Conservation (phyloP, 1,140 invertebrate genomes). For the Oncopeltus fasciatus region DNA sequence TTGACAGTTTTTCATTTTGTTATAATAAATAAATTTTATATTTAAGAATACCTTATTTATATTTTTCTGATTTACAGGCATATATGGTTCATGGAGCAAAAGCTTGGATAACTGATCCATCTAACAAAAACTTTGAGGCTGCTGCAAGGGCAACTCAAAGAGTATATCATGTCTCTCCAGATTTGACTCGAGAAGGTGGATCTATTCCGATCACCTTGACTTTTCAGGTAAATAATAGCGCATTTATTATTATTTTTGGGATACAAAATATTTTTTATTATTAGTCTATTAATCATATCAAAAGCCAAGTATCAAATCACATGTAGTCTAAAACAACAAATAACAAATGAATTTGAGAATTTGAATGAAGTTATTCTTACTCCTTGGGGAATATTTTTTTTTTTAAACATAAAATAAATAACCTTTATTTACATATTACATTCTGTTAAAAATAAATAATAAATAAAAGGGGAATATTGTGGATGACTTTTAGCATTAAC, state of each 20-base stretch:
- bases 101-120: conserved; percentile 82
- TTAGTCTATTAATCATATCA: neutral
- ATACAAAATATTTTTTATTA: neutral
- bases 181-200: conserved; percentile 88
- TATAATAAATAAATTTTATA: neutral
- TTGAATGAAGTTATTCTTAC: too few species aligned
- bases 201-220: conserved; percentile 92
- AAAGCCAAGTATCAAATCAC: neutral
- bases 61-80: conserved; percentile 29
- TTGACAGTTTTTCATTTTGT: neutral
- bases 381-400: too few species aligned
- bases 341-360: too few species aligned
- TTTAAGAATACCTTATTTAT: neutral
- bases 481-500: too few species aligned
- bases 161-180: conserved; percentile 85
- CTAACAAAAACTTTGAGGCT: conserved; percentile 82
- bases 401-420: too few species aligned
- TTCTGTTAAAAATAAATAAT: too few species aligned
- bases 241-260: neutral
- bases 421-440: too few species aligned
- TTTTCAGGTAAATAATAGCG: conserved; percentile 41
- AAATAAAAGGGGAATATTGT: too few species aligned
- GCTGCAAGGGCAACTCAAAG: conserved; percentile 71
- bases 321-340: too few species aligned
- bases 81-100: conserved; percentile 62